Conservation (phyloP, 2,888 invertebrate genomes). For the Creontiades dilutus region DNA sequence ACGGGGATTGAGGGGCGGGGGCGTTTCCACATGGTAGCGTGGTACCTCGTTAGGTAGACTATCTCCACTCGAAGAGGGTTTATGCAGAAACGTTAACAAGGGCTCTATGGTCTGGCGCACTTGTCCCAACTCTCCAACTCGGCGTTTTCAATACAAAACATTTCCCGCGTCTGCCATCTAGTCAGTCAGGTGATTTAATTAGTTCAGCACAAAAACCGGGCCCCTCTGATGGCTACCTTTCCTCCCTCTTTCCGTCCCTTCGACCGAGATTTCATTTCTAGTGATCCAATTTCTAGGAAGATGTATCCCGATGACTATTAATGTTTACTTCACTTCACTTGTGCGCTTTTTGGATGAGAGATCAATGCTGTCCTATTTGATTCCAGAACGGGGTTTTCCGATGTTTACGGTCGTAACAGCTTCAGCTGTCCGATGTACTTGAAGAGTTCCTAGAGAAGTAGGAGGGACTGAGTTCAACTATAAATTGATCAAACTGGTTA, state of each 20-base stretch:
- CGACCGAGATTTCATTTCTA: too few species aligned
- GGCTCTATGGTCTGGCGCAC: conserved; percentile 65
- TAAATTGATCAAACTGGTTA: too few species aligned
- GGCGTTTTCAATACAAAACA: conserved; percentile 61
- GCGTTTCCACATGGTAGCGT: conserved; percentile 70
- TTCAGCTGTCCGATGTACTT: too few species aligned
- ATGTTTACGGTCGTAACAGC: too few species aligned
- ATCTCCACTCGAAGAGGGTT: conserved; percentile 69
- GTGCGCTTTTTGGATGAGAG: too few species aligned
- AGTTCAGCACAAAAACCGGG: conserved; percentile 58
- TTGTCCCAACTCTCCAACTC: conserved; percentile 70
- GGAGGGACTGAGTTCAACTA: too few species aligned
- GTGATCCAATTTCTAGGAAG: too few species aligned
- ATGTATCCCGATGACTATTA: too few species aligned
- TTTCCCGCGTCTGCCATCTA: conserved; percentile 53
- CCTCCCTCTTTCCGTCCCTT: neutral
- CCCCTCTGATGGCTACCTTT: neutral
- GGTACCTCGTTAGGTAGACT: conserved; percentile 67
- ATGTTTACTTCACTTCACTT: too few species aligned
- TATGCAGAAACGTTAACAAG: conserved; percentile 71
- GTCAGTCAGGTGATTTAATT: conserved; percentile 71
- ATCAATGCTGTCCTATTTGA: too few species aligned
- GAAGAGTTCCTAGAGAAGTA: too few species aligned
- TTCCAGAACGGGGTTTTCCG: too few species aligned
- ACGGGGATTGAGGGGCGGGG: conserved; percentile 29